Evolutionary conservation across 1,140 invertebrate species (phyloP), one percentile per base, ranked within the genome.

Genomic region (Dreissena rostriformis): DNA sequence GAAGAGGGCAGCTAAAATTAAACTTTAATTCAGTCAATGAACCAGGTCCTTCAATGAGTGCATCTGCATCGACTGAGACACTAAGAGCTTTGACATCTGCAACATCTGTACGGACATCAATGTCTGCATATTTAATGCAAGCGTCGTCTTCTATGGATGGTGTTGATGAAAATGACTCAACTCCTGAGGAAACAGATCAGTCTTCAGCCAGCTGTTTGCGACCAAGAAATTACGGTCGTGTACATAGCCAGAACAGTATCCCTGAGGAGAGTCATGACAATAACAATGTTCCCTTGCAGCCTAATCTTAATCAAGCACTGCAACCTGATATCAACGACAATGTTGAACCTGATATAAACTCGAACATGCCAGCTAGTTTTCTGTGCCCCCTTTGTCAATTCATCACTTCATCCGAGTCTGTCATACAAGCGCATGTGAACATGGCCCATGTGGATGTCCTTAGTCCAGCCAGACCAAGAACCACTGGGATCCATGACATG

Each of bases 371-470:
- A 22, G 78, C 83, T 70, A 84, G 82, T 51, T 91, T 87, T 68
- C 72, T 78, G 93, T 98, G 97, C 93, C 96, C 97, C 26, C 95
- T 98, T 92, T 98, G 97, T 94, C 95, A 96, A 87, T 97, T 96
- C 92, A 96, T 94, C 87, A 96, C 96, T 86, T 95, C 95, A 88
- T 96, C 95, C 93, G 96, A 96, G 0, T 93, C 95, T 65, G 95
- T 96, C 87, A 94, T 98, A 68, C 96, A 97, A 93, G 96, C 97
- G 88, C 97, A 98, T 94, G 96, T 98, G 88, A 97, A 97, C 92
- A 91, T 95, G 61, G 95, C 95, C 88, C 97, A 98, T 93, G 96
- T 97, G 93, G 97, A 97, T 94, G 94, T 97, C 52, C 96, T 96
- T 22, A 97, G 96, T 73, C 96, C 96, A 53, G 96, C 95, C 51